Evolutionary conservation across 2,113 vertebrate species (phyloP), one percentile per base, ranked within the genome.

Genomic region (Symphodus melops): DNA sequence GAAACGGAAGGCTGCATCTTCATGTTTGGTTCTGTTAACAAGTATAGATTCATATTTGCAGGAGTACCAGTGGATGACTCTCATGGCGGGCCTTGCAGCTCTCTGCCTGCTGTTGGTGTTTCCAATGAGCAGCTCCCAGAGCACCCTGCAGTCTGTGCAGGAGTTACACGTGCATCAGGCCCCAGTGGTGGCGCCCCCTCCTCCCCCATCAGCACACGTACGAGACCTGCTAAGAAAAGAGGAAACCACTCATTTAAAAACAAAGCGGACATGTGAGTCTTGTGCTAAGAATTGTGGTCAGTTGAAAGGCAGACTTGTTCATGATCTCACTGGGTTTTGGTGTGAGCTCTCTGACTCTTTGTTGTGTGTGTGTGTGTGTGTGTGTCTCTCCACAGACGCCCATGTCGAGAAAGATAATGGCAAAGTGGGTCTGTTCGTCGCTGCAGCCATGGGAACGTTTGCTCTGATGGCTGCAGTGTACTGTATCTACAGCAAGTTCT

Each of bases 401-500:
- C 71, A 56, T 1, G 56, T 72, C n/a, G 82, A 79, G 42, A 83
- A 86, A 72, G 91, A 87, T 41, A 88, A 81, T 0, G 86, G 68
- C 48, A 94, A 92, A 76, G 84, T 94, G 52, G 90, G 79, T 7
- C 69, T 95, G 54, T 95, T 95, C 79, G 85, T 95, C 3, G 92
- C 91, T 7, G 94, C 94, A 0, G 86, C 92, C 5, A 11, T 84
- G n/a, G 94, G 93, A 48, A 93, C 92, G 25, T 71, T 93, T 12
- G 70, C 76, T 7, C 79, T 95, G 67, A 94, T 94, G 92, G 91
- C 84, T 14, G 90, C 88, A 3, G 86, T 94, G 9, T 94, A 93
- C 81, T 93, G 93, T 41, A 93, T 94, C 86, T 93, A 93, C 89
- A 93, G 82, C 67, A 92, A 88, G 67, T 94, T 94, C 88, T 94